Evolutionary conservation across 2,113 vertebrate species (phyloP).

Genomic region (Paradisaea rubra): DNA sequence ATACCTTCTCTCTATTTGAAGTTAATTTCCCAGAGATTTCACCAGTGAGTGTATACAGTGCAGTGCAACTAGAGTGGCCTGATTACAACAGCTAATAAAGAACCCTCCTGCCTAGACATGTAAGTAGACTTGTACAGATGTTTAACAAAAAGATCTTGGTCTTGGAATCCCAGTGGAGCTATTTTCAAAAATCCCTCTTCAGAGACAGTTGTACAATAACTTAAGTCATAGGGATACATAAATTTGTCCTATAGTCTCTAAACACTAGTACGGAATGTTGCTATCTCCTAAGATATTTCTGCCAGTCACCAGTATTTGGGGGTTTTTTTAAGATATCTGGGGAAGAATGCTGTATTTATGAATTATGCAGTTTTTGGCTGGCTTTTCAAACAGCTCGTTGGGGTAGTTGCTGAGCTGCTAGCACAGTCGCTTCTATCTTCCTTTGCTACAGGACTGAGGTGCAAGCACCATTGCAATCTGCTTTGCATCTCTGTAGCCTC

Average conservation of each 20-base stretch:
- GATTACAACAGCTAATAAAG: background rate
- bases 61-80: too few relatives aligned
- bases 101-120: background rate
- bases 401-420: background rate
- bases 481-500: background rate
- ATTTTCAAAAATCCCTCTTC: background rate
- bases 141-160: background rate
- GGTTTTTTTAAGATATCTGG: background rate
- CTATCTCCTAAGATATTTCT: background rate
- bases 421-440: background rate
- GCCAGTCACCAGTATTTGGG: background rate
- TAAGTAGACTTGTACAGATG: background rate
- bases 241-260: background rate
- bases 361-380: background rate
- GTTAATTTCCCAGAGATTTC: background rate
- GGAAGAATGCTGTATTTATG: background rate
- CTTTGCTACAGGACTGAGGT: background rate
- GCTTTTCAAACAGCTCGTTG: background rate
- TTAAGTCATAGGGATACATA: background rate
- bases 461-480: background rate
- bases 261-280: background rate
- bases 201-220: background rate
- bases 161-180: background rate
- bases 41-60: rapidly evolving
- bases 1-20: background rate